A percentile compares a stretch with the other conserved stretches of the same genome.
Conservation (phyloP, 2,888 invertebrate species). For the Petrolisthes cinctipes region DNA sequence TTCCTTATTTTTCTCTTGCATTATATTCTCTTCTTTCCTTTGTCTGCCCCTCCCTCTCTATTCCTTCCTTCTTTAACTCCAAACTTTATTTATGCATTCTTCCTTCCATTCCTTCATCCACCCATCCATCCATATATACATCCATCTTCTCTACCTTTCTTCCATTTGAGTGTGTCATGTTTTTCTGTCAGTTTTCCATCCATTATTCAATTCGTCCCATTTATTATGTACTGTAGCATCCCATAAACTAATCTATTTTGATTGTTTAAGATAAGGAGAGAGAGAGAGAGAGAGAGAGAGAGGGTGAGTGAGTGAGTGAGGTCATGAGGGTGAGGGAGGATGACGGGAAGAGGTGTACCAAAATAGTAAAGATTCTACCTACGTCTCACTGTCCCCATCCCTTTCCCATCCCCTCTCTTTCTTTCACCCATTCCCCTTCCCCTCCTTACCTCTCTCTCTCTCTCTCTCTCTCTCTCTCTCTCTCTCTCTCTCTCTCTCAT, state of each 20-base stretch:
- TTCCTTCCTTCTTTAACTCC: too few species aligned
- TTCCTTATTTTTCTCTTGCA: too few species aligned
- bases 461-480: neutral
- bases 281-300: conserved; percentile 10
- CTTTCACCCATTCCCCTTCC: neutral
- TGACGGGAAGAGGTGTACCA: neutral
- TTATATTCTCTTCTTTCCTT: too few species aligned
- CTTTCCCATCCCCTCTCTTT: neutral
- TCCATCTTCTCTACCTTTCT: neutral
- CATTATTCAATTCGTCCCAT: neutral
- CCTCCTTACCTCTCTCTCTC: too few species aligned
- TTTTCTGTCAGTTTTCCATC: neutral
- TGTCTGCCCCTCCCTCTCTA: too few species aligned
- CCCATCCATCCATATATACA: neutral
- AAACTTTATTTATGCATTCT: neutral
- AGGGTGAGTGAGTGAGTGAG: too few species aligned
- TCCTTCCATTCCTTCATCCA: neutral
- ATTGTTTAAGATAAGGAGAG: neutral
- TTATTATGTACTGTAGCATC: neutral
- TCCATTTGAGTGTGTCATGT: neutral
- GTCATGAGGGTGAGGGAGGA: neutral
- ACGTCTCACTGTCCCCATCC: neutral
- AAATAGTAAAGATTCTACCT: conserved; percentile 7
- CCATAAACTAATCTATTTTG: neutral
- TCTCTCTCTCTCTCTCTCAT: neutral